phyloP scores from a whole-genome alignment of 2,888 invertebrate genomes.

The Pterostichus niger region DNA sequence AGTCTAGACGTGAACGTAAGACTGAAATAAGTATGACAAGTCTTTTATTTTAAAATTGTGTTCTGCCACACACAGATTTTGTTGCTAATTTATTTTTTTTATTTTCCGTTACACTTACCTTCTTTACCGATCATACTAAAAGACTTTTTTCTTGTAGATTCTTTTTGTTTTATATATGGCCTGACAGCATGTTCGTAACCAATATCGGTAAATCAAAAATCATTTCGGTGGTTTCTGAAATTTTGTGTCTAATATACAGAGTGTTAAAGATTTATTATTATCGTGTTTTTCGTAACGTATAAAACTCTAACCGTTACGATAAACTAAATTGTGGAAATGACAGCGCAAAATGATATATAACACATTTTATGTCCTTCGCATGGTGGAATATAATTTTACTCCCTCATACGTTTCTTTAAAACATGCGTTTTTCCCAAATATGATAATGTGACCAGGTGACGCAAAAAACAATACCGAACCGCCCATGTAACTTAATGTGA shows the following conservation, averaged over 20 bases:
- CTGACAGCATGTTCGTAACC: neutral
- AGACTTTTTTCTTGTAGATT: neutral
- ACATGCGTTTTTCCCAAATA: slow-evolving; percentile 37
- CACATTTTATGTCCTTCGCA: slow-evolving; percentile 33
- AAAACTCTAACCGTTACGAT: slow-evolving; percentile 40
- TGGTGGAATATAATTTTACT: slow-evolving; percentile 25
- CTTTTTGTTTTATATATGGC: slow-evolving; percentile 28
- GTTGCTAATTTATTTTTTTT: neutral
- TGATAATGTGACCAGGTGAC: slow-evolving; percentile 36
- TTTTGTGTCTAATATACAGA: slow-evolving; percentile 54
- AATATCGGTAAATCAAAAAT: slow-evolving; percentile 47
- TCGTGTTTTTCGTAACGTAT: slow-evolving; percentile 27
- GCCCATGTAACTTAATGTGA: slow-evolving; percentile 4
- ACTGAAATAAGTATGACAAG: neutral
- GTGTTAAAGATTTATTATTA: slow-evolving; percentile 57
- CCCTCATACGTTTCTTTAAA: slow-evolving; percentile 15
- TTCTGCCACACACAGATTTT: neutral
- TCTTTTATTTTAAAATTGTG: neutral
- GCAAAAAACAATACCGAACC: slow-evolving; percentile 17
- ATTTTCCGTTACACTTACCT: neutral
- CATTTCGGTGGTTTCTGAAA: slow-evolving; percentile 37
- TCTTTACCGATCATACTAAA: neutral
- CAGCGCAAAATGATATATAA: slow-evolving; percentile 33
- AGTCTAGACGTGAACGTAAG: neutral
- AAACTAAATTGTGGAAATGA: slow-evolving; percentile 57